phyloP scores from a whole-genome alignment of 2,888 invertebrate species.

The Nephrotoma flavescens region DNA sequence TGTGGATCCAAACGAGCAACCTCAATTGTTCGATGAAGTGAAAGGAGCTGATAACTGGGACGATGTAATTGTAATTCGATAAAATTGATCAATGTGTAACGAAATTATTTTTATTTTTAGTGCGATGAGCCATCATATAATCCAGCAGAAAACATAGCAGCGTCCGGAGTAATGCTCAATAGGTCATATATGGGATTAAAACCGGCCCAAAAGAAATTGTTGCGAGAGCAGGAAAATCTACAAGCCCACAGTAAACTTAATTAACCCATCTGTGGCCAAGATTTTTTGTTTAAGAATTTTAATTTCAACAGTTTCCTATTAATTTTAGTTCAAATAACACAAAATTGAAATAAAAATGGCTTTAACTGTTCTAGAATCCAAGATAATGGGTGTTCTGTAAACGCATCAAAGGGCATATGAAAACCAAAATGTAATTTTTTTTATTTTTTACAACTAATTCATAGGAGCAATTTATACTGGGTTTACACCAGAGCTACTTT shows the following conservation, averaged over 20 bases:
- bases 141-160: conserved; percentile 14
- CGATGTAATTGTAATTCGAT: not conserved
- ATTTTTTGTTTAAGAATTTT: too few species aligned
- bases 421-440: too few species aligned
- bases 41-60: conserved; percentile 4
- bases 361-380: too few species aligned
- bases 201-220: not conserved
- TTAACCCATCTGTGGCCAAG: too few species aligned
- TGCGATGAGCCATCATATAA: conserved; percentile 16
- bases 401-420: too few species aligned
- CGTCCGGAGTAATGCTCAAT: conserved; percentile 15
- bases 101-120: not conserved
- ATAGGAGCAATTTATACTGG: too few species aligned
- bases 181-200: not conserved
- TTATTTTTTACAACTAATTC: too few species aligned
- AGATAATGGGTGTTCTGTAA: too few species aligned
- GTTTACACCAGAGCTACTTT: too few species aligned
- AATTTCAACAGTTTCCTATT: too few species aligned
- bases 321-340: too few species aligned
- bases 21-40: not conserved
- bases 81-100: not conserved
- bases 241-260: not conserved
- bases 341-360: too few species aligned
- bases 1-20: not conserved
- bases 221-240: not conserved